Conservation (phyloP, 2,113 vertebrate species). For the Delphinapterus leucas region DNA sequence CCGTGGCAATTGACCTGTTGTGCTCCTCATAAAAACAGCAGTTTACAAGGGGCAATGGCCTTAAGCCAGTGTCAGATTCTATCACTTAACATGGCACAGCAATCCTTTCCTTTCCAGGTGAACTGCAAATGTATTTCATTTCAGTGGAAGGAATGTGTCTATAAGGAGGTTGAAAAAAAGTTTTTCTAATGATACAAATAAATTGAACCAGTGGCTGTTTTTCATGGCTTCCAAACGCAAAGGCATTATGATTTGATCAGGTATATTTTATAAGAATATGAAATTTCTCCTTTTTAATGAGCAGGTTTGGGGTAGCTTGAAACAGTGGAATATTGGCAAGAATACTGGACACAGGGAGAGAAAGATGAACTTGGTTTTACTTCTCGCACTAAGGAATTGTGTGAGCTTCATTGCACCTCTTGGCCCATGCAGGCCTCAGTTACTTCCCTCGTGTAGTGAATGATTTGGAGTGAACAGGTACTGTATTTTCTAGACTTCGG, state of each 20-base stretch:
- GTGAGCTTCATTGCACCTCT: neutral
- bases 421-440: neutral
- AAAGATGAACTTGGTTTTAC: neutral
- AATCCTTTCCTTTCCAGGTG: neutral
- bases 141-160: neutral
- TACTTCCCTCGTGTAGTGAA: neutral
- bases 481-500: neutral
- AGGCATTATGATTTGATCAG: neutral
- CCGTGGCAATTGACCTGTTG: neutral
- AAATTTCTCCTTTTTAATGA: constrained; percentile 3
- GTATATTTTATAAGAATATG: neutral
- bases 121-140: neutral
- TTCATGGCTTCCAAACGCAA: constrained; percentile 21
- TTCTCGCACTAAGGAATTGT: neutral
- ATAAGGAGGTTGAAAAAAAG: neutral
- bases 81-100: neutral
- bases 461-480: neutral
- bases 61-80: neutral
- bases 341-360: neutral
- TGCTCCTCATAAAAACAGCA: neutral
- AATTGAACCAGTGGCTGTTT: neutral
- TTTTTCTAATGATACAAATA: neutral
- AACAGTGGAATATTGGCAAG: neutral
- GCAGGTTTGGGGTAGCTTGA: neutral
- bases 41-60: neutral